Conservation (phyloP, 2,888 invertebrate species). For the Sisyra nigra region DNA sequence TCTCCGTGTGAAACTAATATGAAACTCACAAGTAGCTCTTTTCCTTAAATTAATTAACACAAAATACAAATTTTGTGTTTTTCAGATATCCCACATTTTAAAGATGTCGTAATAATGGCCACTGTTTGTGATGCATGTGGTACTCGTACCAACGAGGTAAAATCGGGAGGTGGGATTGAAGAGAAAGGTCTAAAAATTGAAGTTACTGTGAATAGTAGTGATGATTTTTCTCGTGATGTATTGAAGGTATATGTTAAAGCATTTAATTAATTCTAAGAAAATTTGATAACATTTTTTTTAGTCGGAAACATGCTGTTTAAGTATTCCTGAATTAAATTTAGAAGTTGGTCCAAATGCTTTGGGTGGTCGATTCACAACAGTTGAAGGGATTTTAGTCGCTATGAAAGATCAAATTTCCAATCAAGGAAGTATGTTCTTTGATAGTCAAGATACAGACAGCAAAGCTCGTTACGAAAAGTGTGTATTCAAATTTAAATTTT, state of each 20-base stretch:
- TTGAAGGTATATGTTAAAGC: slow-evolving; percentile 47
- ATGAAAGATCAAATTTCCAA: slow-evolving; percentile 60
- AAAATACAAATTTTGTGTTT: no score
- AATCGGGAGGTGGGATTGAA: slow-evolving; percentile 82
- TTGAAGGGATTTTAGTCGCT: slow-evolving; percentile 74
- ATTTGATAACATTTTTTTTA: slow-evolving; percentile 18
- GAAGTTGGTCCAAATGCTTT: slow-evolving; percentile 73
- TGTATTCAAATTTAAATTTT: neutral
- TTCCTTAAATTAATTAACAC: no score
- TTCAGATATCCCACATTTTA: slow-evolving; percentile 83
- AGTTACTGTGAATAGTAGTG: slow-evolving; percentile 46
- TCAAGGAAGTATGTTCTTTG: slow-evolving; percentile 51
- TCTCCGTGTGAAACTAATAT: slow-evolving; percentile 78
- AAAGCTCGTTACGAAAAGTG: slow-evolving; percentile 35
- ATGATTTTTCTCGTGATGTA: slow-evolving; percentile 85
- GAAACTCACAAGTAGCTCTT: slow-evolving; percentile 64
- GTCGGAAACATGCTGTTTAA: slow-evolving; percentile 66
- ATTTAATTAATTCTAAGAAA: neutral
- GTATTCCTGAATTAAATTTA: slow-evolving; percentile 77
- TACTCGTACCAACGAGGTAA: slow-evolving; percentile 87
- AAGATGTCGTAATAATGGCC: slow-evolving; percentile 96
- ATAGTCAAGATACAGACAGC: slow-evolving; percentile 44
- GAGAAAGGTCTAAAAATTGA: slow-evolving; percentile 61
- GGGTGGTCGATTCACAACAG: slow-evolving; percentile 86
- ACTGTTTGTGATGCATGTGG: slow-evolving; percentile 86